Evolutionary conservation across 2,888 invertebrate species (phyloP).

Genomic region (Heliconius hortense): DNA sequence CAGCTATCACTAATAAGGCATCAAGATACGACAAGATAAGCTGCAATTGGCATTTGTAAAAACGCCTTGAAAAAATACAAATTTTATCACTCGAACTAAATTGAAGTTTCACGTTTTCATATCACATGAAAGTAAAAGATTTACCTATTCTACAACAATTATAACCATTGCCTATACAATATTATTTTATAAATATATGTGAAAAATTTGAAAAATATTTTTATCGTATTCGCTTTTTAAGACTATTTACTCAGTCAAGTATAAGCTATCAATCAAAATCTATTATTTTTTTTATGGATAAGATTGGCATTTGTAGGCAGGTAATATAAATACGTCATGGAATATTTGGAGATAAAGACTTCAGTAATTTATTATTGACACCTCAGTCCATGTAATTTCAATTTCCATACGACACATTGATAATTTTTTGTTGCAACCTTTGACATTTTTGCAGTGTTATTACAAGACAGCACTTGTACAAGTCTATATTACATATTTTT

Average conservation of each 20-base stretch:
- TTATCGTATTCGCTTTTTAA: background rate
- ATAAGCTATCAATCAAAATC: background rate
- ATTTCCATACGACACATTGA: background rate
- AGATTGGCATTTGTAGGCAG: background rate
- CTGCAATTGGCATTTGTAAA: slow-evolving; percentile 23
- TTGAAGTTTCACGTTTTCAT: background rate
- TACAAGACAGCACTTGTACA: background rate
- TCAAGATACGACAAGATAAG: slow-evolving; percentile 33
- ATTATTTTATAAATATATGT: background rate
- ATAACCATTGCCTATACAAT: background rate
- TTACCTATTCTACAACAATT: background rate
- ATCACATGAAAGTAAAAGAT: slow-evolving; percentile 1
- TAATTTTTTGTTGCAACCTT: slow-evolving; percentile 6
- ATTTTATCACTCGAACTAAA: slow-evolving; percentile 6
- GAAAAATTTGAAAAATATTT: background rate
- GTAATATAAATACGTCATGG: slow-evolving; percentile 3
- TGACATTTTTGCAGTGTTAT: slow-evolving; percentile 4
- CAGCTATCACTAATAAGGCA: slow-evolving; percentile 25
- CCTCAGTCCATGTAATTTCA: background rate
- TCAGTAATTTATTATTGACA: background rate
- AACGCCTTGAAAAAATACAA: slow-evolving; percentile 19
- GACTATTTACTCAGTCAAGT: background rate
- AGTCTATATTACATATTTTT: slow-evolving; percentile 17
- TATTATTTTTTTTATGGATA: background rate
- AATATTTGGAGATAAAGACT: slow-evolving; percentile 1